phyloP scores from a whole-genome alignment of 2,888 invertebrate species.

The Gasteruption jaculator region DNA sequence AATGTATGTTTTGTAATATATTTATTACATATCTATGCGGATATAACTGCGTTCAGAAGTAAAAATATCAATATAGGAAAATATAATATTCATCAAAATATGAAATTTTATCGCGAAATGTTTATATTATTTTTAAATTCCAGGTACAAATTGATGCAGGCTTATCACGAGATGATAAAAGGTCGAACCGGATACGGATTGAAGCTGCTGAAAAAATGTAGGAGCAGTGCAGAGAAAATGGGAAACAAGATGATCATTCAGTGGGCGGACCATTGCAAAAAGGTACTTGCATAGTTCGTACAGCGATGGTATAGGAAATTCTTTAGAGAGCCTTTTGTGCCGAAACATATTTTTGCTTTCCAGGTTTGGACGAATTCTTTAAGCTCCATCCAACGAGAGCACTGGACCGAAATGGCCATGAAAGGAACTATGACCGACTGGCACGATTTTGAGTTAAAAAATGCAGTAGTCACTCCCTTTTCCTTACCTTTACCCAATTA shows the following conservation, averaged over 20 bases:
- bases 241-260: conserved; percentile 50
- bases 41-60: too few species aligned
- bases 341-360: conserved; percentile 18
- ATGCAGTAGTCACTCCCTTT: conserved; percentile 49
- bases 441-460: conserved; percentile 50
- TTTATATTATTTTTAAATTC: conserved; percentile 31
- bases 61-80: too few species aligned
- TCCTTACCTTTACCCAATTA: conserved; percentile 53
- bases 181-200: conserved; percentile 49
- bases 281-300: conserved; percentile 43
- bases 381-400: conserved; percentile 48
- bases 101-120: too few species aligned
- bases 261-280: conserved; percentile 56
- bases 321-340: conserved; percentile 8
- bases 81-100: too few species aligned
- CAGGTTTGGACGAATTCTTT: conserved; percentile 57
- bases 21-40: neutral
- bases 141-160: conserved; percentile 55
- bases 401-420: conserved; percentile 55
- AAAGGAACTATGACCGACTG: conserved; percentile 47
- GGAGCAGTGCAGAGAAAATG: conserved; percentile 45
- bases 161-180: conserved; percentile 55
- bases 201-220: conserved; percentile 49
- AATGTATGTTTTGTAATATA: neutral
- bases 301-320: conserved; percentile 9